A percentile compares a stretch with the other conserved stretches of the same genome.
These are phyloP conservation scores for Drosophila sulfurigaster DNA, from an alignment of 1,140 invertebrate genomes.

Conservation along the genomic window DNA sequence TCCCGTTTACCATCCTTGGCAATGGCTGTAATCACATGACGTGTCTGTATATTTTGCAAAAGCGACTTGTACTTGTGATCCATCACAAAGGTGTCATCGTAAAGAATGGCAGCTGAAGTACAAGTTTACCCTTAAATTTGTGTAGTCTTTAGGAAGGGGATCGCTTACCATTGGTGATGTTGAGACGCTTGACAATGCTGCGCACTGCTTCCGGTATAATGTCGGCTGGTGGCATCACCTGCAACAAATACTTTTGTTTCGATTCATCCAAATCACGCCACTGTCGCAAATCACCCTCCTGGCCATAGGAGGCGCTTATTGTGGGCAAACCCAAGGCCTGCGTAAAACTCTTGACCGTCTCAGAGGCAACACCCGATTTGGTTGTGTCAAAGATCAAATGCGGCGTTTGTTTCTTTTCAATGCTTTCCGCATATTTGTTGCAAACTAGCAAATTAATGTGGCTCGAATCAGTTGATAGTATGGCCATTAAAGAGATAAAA, in stretches of 20 bases:
- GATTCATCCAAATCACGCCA: conserved; percentile 90
- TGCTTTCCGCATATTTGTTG: conserved; percentile 88
- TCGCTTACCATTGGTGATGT: conserved; percentile 91
- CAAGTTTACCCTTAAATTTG: not conserved
- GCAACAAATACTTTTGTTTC: conserved; percentile 90
- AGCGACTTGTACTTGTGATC: conserved; percentile 96
- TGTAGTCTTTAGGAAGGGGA: conserved; percentile 67
- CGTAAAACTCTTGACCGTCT: conserved; percentile 93
- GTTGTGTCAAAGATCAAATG: conserved; percentile 93
- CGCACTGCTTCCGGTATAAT: conserved; percentile 92
- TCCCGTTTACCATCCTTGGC: conserved; percentile 86
- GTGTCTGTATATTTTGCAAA: conserved; percentile 93
- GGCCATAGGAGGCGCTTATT: conserved; percentile 92
- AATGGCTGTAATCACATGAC: conserved; percentile 92
- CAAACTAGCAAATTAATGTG: conserved; percentile 86
- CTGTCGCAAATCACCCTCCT: conserved; percentile 91
- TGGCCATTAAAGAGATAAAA: not conserved
- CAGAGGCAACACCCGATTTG: conserved; percentile 90
- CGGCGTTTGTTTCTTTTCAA: conserved; percentile 88
- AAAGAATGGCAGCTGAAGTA: conserved; percentile 91
- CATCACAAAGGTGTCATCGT: conserved; percentile 95
- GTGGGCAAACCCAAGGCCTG: conserved; percentile 92
- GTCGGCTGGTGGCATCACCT: conserved; percentile 93
- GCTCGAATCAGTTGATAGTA: too few relatives aligned
- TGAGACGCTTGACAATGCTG: conserved; percentile 91